phyloP scores from a whole-genome alignment of 2,113 vertebrate species.

The Oryctolagus cuniculus region DNA sequence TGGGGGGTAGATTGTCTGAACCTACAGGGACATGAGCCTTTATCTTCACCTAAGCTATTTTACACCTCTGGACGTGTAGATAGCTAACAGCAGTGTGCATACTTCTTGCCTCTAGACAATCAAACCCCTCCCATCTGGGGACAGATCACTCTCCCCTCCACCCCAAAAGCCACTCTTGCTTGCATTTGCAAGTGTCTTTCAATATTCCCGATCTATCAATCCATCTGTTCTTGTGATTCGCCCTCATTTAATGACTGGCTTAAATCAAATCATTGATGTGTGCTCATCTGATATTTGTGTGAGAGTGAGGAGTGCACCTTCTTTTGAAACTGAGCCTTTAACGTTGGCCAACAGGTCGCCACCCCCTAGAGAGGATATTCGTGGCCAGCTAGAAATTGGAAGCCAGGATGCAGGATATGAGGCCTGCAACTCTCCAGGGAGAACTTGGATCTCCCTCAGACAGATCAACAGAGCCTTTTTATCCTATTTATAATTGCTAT shows the following conservation, averaged over 20 bases:
- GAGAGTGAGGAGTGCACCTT: not conserved
- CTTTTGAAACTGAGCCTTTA: slow-evolving; percentile 56
- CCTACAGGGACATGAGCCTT: not conserved
- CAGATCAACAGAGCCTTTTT: slow-evolving; percentile 43
- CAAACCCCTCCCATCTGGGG: slow-evolving; percentile 11
- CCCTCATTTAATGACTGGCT: slow-evolving; percentile 39
- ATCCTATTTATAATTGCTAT: slow-evolving; percentile 65
- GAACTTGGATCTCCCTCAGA: slow-evolving; percentile 25
- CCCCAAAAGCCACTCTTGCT: slow-evolving; percentile 33
- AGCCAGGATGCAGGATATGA: not conserved
- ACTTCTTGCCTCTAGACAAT: slow-evolving; percentile 28
- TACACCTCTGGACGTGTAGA: not conserved
- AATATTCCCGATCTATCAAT: not conserved
- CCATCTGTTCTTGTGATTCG: slow-evolving; percentile 51
- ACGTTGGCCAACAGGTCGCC: not conserved
- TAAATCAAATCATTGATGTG: slow-evolving; percentile 13
- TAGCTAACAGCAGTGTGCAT: slow-evolving; percentile 18
- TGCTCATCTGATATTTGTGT: not conserved
- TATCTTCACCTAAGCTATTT: slow-evolving; percentile 36
- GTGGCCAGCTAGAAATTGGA: slow-evolving; percentile 49
- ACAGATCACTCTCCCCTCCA: not conserved
- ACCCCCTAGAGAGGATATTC: not conserved
- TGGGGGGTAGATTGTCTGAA: not conserved
- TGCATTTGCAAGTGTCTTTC: slow-evolving; percentile 42
- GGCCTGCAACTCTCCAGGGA: slow-evolving; percentile 51